phyloP scores from a whole-genome alignment of 2,113 vertebrate genomes.

The Martes martes region DNA sequence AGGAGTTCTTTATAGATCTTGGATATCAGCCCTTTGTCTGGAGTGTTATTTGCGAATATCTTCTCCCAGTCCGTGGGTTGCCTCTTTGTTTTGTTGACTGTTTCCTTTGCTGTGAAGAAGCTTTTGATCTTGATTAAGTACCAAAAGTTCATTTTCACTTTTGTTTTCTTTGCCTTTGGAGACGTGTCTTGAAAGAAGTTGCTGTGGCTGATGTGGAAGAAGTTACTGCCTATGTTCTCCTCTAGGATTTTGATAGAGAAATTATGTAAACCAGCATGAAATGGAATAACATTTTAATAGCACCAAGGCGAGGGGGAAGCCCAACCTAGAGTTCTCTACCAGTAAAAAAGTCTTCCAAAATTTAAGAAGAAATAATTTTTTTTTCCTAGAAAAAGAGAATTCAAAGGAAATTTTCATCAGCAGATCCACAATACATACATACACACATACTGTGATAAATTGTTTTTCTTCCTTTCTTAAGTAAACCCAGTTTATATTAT shows the following conservation, averaged over 20 bases:
- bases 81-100: too few relatives aligned
- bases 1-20: too few relatives aligned
- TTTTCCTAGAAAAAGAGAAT: not conserved
- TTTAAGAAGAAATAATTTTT: not conserved
- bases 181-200: too few relatives aligned
- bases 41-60: too few relatives aligned
- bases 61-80: too few relatives aligned
- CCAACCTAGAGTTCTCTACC: not conserved
- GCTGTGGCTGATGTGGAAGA: too few relatives aligned
- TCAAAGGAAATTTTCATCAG: not conserved
- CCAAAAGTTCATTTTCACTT: too few relatives aligned
- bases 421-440: not conserved
- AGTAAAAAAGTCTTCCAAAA: not conserved
- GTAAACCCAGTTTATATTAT: not conserved
- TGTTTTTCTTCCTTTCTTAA: not conserved
- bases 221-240: too few relatives aligned
- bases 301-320: not conserved
- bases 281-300: not conserved
- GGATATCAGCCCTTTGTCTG: too few relatives aligned
- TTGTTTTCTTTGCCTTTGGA: too few relatives aligned
- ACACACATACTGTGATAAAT: not conserved
- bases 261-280: not conserved
- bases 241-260: not conserved
- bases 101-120: too few relatives aligned
- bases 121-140: too few relatives aligned